Evolutionary conservation across 1,140 invertebrate genomes (phyloP).

Genomic region (Eriocheir sinensis): DNA sequence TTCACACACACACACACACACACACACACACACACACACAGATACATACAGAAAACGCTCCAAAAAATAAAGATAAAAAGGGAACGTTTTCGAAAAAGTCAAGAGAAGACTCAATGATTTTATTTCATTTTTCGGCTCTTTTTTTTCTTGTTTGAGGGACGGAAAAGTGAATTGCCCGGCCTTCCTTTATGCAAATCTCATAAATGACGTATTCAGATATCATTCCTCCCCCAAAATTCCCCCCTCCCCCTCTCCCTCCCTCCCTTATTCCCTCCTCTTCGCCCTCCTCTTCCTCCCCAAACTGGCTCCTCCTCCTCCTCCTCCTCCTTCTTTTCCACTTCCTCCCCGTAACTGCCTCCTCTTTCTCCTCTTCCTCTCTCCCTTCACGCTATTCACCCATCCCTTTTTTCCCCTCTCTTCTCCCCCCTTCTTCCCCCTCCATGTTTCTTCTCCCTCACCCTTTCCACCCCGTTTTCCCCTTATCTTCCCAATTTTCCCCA

Average conservation of each 20-base stretch:
- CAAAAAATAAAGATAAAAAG: background rate
- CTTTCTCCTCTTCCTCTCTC: background rate
- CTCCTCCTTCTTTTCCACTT: background rate
- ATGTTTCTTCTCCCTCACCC: background rate
- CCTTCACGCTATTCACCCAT: background rate
- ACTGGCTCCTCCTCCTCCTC: too few species aligned
- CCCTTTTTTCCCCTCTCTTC: background rate
- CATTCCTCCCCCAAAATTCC: background rate
- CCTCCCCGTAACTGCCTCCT: background rate
- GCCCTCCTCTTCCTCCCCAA: background rate
- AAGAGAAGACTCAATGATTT: background rate
- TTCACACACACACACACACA: too few species aligned
- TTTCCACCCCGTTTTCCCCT: background rate
- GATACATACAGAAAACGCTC: too few species aligned
- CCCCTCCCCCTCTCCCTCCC: too few species aligned
- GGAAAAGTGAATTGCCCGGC: constrained; percentile 23
- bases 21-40: too few species aligned
- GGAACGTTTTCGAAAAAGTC: background rate
- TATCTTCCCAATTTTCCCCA: background rate
- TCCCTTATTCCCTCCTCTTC: too few species aligned
- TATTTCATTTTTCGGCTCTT: constrained; percentile 6
- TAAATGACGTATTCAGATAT: constrained; percentile 32
- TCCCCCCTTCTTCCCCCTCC: background rate
- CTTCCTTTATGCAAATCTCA: constrained; percentile 18
- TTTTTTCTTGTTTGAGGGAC: constrained; percentile 18